Evolutionary conservation across 1,140 invertebrate genomes (phyloP), one percentile per base, ranked within the genome.

Genomic region (Hylaeus anthracinus): DNA sequence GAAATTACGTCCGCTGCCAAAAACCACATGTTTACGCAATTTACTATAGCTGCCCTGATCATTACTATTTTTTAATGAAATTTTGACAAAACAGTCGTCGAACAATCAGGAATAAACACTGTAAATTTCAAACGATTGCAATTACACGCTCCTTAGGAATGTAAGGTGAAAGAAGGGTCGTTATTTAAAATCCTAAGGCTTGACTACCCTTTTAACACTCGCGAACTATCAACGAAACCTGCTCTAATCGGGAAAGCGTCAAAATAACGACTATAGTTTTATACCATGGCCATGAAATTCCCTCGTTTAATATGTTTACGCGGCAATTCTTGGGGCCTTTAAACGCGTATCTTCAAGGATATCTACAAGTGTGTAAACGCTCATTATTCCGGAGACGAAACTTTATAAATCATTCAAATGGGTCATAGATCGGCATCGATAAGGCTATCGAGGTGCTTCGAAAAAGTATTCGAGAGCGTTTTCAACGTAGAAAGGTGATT

Each of bases 251-350:
- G 78, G 82, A 14, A 6, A 53, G 73, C 45, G 55, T 73, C 66
- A 6, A 48, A 74, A 67, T 82, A 82, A 78, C 58, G 83, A 82
- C 78, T 77, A 70, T 6, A 55, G 60, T 39, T 55, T 39, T 51
- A 15, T 43, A 1, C 60, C 43, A 69, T 26, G 5, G n/a, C 41
- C 65, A 41, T 61, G 83, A 78, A 75, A 81, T 63, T 72, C 74
- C 60, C 43, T 9, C 14, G 48, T 70, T 61, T 60, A 58, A 72
- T 67, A 80, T 77, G 71, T 72, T 77, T 58, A 74, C 83, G 75
- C 64, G 56, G 37, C 12, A 51, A 9, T n/a, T 37, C 43, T 41
- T 10, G 9, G 48, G 69, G 37, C 26, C 26, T 48, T 63, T 4
- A n/a, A 12, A 39, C 8, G 26, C 26, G n/a, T 75, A 76, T 81